Evolutionary conservation across 2,888 invertebrate genomes (phyloP).

Genomic region (Plebejus argus): DNA sequence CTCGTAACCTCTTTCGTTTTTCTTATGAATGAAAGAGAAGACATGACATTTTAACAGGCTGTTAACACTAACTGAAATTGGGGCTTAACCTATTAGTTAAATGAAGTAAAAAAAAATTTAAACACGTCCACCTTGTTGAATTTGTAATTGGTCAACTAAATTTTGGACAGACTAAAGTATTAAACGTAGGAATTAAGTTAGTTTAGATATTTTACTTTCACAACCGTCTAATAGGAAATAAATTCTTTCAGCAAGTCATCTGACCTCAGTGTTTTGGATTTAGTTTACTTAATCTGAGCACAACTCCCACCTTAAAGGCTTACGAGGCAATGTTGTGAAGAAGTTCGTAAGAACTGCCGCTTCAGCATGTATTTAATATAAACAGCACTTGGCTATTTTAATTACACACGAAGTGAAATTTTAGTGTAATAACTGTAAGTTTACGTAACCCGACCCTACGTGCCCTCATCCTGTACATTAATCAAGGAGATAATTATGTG

Average conservation of each 20-base stretch:
- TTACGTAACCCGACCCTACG: slow-evolving; percentile 43
- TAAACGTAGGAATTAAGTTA: not conserved
- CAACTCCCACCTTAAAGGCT: not conserved
- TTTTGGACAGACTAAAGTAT: too few relatives aligned
- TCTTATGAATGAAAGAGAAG: too few relatives aligned
- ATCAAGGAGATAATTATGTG: slow-evolving; percentile 48
- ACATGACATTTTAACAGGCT: too few relatives aligned
- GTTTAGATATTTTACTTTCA: not conserved
- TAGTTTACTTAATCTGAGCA: not conserved
- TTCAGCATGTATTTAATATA: slow-evolving; percentile 8
- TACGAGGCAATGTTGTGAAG: slow-evolving; percentile 5
- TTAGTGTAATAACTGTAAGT: not conserved
- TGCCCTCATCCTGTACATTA: slow-evolving; percentile 46
- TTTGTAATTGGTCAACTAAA: too few relatives aligned
- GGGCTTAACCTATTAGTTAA: too few relatives aligned
- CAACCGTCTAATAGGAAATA: not conserved
- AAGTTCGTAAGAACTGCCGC: slow-evolving; percentile 29
- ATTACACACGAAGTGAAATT: slow-evolving; percentile 16
- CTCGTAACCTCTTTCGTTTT: too few relatives aligned
- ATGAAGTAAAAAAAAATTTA: too few relatives aligned
- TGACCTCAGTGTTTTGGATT: slow-evolving; percentile 6
- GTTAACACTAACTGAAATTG: too few relatives aligned
- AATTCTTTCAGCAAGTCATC: not conserved
- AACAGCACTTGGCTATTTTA: not conserved
- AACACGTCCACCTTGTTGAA: too few relatives aligned